These are phyloP conservation scores for Tanaodytes sp. DNA, from an alignment of 2,888 invertebrate species.

Conservation along the genomic window DNA sequence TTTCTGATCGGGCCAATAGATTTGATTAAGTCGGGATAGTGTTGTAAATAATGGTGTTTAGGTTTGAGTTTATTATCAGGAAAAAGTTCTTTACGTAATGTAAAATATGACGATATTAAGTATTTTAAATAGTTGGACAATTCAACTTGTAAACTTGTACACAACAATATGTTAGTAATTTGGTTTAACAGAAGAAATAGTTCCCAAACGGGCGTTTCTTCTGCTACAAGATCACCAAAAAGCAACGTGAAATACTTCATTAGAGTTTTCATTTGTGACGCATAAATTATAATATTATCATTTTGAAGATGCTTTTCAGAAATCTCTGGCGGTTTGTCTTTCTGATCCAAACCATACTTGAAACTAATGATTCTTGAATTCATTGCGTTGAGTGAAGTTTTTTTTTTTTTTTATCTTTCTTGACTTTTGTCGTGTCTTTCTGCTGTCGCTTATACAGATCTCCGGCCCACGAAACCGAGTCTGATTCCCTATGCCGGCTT, in stretches of 20 bases:
- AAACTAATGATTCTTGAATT: constrained; percentile 39
- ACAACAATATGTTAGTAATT: constrained; percentile 29
- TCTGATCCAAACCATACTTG: constrained; percentile 33
- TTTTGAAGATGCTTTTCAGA: constrained; percentile 20
- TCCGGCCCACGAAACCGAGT: no score
- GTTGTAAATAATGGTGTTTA: no score
- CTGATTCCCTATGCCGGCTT: no score
- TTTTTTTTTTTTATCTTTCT: no score
- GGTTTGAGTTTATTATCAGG: no score
- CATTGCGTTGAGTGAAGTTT: no score
- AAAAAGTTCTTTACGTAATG: neutral
- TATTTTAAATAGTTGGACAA: constrained; percentile 8
- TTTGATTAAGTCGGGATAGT: no score
- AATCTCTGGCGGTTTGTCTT: constrained; percentile 47
- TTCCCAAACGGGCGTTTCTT: constrained; percentile 32
- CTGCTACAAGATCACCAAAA: constrained; percentile 37
- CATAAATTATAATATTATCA: constrained; percentile 9
- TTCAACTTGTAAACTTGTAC: constrained; percentile 25
- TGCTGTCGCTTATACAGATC: no score
- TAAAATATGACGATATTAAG: constrained; percentile 27
- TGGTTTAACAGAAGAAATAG: constrained; percentile 32
- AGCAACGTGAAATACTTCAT: constrained; percentile 43
- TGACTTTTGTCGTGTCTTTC: no score
- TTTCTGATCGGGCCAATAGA: no score
- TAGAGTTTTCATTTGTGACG: constrained; percentile 15